A percentile compares a stretch with the other conserved stretches of the same genome.
These are phyloP conservation scores for Pagrus major DNA, from an alignment of 2,113 vertebrate species.

Conservation along the genomic window DNA sequence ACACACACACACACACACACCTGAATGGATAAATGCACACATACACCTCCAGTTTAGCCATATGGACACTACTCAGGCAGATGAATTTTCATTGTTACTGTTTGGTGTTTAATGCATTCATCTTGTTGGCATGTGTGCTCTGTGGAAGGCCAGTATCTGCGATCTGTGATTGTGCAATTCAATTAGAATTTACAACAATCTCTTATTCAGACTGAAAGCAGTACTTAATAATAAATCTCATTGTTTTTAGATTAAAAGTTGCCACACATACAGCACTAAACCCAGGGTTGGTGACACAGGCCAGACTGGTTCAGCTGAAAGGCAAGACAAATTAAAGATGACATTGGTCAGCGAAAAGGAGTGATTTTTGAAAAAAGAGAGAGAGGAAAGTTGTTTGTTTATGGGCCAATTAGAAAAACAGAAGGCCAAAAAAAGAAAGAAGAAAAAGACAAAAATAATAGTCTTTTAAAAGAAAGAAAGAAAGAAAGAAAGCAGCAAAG, in stretches of 20 bases:
- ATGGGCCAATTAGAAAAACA: too few species aligned
- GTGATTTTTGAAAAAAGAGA: too few species aligned
- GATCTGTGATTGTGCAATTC: neutral
- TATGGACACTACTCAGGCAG: neutral
- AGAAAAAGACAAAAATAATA: too few species aligned
- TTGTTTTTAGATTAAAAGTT: neutral
- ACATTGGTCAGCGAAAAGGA: too few species aligned
- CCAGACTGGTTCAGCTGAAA: too few species aligned
- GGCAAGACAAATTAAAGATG: too few species aligned
- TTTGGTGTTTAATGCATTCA: constrained; percentile 2
- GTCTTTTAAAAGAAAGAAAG: too few species aligned
- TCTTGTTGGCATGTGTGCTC: neutral
- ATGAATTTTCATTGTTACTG: neutral
- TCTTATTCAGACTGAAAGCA: neutral
- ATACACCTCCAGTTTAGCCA: constrained; percentile 14
- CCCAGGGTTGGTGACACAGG: too few species aligned
- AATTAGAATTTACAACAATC: neutral
- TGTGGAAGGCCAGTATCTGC: neutral
- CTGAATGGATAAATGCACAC: neutral
- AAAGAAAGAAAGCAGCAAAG: too few species aligned
- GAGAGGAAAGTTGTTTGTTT: too few species aligned
- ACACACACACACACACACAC: neutral
- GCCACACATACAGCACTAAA: neutral
- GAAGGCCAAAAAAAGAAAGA: too few species aligned
- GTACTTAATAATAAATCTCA: neutral